Base-by-base conservation (phyloP, 2,888 invertebrate genomes). In the Smittia aterrima region DNA sequence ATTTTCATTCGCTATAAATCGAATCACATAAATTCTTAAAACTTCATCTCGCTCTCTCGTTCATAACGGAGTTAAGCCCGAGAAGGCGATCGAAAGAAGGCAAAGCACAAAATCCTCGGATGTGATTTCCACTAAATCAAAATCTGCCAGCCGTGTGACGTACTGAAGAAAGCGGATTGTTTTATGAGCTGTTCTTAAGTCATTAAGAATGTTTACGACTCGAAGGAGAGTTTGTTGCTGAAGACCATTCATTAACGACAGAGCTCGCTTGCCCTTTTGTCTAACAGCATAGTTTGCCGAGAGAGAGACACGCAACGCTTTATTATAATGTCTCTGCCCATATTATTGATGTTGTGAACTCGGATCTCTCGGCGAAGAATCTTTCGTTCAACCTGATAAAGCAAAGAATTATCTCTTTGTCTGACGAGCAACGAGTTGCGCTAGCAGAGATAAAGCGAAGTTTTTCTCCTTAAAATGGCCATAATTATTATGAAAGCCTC, bases 41-140 rank as follows among this genome's bases (percentile, higher is more conserved):
- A 22, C n/a, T 58, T 22, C 22, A 58, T 22, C 18, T 22, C 18
- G 4, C 22, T 58, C 16, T 2, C 16, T 16, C 11, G 16, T n/a
- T 11, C 22, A 4, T 58, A 58, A 58, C 58, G 58, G 22, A 58
- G 4, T 22, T 58, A 6, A 58, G 22, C 3, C 4, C 4, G 22
- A 18, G 7, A 58, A 18, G 9, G 18, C 18, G 58, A 22, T 13
- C 20, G 20, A 22, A 58, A n/a, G 16, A 58, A 58, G 18, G 58
- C 20, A 22, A 58, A 47, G 11, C 16, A 13, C 4, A 47, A 58
- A 22, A 58, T 2, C 18, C 18, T 58, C 3, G 4, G n/a, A 58
- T 58, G 18, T 58, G 58, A 58, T 58, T 58, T 58, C 22, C 58
- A 58, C 58, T 58, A 58, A 58, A 58, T 58, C 58, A 58, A 47